phyloP scores from a whole-genome alignment of 2,113 vertebrate genomes.

The Panurus biarmicus region DNA sequence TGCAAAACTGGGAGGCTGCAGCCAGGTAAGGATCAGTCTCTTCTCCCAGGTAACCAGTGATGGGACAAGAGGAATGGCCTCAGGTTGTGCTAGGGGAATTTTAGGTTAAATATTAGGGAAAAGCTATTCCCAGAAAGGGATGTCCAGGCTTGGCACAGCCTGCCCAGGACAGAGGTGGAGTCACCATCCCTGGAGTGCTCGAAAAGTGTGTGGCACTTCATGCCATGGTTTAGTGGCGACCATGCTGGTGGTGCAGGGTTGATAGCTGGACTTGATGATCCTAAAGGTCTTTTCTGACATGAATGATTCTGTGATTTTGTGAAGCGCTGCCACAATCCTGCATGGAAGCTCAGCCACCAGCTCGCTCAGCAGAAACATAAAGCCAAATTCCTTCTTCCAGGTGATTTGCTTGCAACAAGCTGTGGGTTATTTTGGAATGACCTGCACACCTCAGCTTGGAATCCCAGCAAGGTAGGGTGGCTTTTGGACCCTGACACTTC shows the following conservation, averaged over 20 bases:
- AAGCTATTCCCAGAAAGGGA: neutral
- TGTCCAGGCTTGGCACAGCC: neutral
- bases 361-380: fast-evolving
- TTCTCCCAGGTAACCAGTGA: neutral
- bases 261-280: neutral
- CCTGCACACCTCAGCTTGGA: neutral
- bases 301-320: neutral
- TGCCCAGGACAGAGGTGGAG: neutral
- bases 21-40: neutral
- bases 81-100: neutral
- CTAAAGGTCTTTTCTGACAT: neutral
- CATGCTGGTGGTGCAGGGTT: neutral
- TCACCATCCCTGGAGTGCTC: neutral
- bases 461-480: neutral
- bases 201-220: neutral
- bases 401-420: neutral
- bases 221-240: neutral
- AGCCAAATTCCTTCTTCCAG: neutral
- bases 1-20: neutral
- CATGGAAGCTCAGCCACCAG: neutral
- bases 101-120: neutral
- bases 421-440: fast-evolving
- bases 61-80: neutral
- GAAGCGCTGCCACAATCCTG: neutral
- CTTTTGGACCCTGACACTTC: neutral